Evolutionary conservation across 1,140 invertebrate genomes (phyloP), one percentile per base, ranked within the genome.

Genomic region (Antheraea pernyi): DNA sequence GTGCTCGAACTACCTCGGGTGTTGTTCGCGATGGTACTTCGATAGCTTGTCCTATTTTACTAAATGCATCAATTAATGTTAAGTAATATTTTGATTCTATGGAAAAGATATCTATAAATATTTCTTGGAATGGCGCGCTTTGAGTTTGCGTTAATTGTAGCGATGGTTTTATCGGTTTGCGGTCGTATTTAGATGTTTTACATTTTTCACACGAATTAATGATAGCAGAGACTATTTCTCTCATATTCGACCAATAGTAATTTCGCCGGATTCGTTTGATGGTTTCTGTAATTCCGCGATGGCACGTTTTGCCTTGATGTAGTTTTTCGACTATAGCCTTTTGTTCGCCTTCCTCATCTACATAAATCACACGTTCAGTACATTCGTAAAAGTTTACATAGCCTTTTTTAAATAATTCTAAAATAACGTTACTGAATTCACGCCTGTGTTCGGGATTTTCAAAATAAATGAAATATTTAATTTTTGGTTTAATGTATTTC

Each of bases 231-330:
- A n/a, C n/a, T n/a, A n/a, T n/a, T n/a, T n/a, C n/a, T n/a, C n/a
- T n/a, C n/a, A n/a, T n/a, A n/a, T 53, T 53, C 13, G 46, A 16
- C 46, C 46, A 53, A 53, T 53, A 16, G 1, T 53, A 16, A n/a
- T 53, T 53, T n/a, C 13, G 46, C 11, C 46, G 6, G 13, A 83
- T 67, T 37, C 68, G 61, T 42, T 19, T 61, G 6, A 75, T 4
- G 0, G 78, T 78, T 76, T 81, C 75, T 9, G 69, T 79, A 18
- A 82, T 77, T 22, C 78, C 72, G 19, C 78, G 61, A 60, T 82
- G 78, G 22, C 75, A 80, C 18, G 75, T 82, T 70, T 82, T 84
- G 3, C 80, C 77, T 61, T 75, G 65, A 42, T 19, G 82, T 74
- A n/a, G n/a, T n/a, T n/a, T n/a, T n/a, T n/a, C n/a, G n/a, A n/a